Evolutionary conservation across 2,888 invertebrate species (phyloP).

Genomic region (Conchocele bisecta): DNA sequence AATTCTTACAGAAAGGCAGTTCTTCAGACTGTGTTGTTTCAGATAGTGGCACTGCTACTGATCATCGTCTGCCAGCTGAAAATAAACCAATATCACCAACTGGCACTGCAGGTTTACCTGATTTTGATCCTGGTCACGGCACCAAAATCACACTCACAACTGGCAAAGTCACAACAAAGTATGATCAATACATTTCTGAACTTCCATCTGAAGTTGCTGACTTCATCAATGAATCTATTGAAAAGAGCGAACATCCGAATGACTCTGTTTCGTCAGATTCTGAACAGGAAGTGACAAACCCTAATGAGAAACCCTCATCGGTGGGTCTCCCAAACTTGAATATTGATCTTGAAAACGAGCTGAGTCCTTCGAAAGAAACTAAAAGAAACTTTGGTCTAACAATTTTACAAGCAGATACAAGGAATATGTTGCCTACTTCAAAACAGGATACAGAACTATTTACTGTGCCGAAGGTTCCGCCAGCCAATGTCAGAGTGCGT

Average conservation of each 20-base stretch:
- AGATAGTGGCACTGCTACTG: too few species aligned
- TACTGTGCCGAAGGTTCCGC: slow-evolving; percentile 51
- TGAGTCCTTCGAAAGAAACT: neutral
- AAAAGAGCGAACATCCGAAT: slow-evolving; percentile 39
- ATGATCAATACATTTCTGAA: slow-evolving; percentile 58
- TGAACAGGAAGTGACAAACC: slow-evolving; percentile 25
- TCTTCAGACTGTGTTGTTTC: too few species aligned
- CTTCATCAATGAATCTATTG: slow-evolving; percentile 69
- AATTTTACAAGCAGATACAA: neutral
- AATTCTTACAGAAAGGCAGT: too few species aligned
- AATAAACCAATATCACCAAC: too few species aligned
- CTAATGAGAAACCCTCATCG: slow-evolving; percentile 5
- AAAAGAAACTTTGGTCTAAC: neutral
- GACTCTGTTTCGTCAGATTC: slow-evolving; percentile 29
- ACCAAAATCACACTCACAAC: slow-evolving; percentile 6
- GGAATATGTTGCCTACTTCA: neutral
- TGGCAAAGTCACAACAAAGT: slow-evolving; percentile 3
- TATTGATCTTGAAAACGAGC: neutral
- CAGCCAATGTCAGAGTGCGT: slow-evolving; percentile 15
- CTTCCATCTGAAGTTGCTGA: slow-evolving; percentile 75
- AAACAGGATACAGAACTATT: slow-evolving; percentile 20
- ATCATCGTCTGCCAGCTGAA: too few species aligned
- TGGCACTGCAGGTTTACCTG: too few species aligned
- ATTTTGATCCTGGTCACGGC: neutral
- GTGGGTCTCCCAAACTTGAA: neutral